These are phyloP conservation scores for Leguminivora glycinivorella DNA, from an alignment of 1,140 invertebrate genomes.

Conservation along the genomic window DNA sequence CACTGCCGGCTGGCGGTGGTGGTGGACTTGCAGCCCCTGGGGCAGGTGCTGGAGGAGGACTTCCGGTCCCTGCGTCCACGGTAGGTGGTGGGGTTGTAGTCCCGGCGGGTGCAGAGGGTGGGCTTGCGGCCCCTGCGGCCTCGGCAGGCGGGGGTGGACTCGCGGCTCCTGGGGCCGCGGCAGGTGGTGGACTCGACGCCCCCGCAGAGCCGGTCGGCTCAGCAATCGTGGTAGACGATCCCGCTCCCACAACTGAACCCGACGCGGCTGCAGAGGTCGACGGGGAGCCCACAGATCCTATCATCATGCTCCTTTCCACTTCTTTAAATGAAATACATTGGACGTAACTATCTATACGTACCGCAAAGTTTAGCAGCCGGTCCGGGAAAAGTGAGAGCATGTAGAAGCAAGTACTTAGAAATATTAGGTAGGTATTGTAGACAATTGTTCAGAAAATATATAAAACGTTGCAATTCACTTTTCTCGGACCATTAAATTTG, in stretches of 20 bases:
- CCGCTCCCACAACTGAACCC: not conserved
- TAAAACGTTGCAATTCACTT: constrained; percentile 33
- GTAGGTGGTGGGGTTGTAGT: constrained; percentile 2
- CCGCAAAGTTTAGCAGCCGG: constrained; percentile 31
- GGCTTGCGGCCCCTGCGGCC: constrained; percentile 15
- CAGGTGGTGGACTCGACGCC: not conserved
- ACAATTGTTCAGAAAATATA: constrained; percentile 45
- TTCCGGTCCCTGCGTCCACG: constrained; percentile 5
- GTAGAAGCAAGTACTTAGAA: constrained; percentile 23
- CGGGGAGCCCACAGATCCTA: constrained; percentile 10
- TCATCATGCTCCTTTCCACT: constrained; percentile 52
- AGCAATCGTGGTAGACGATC: not conserved
- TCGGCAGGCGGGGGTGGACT: not conserved
- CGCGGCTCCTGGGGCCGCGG: too few relatives aligned
- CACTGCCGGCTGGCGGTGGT: not conserved
- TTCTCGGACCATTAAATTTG: constrained; percentile 34
- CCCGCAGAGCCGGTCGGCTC: too few relatives aligned
- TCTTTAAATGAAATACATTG: constrained; percentile 49
- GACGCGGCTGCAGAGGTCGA: not conserved
- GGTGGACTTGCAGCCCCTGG: too few relatives aligned
- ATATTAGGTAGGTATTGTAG: constrained; percentile 39
- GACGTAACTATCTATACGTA: constrained; percentile 37
- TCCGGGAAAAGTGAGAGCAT: constrained; percentile 39
- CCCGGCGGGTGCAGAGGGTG: not conserved
- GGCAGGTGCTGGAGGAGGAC: not conserved